A percentile compares a stretch with the other conserved stretches of the same genome.
Conservation (phyloP, 2,888 invertebrate genomes). For the Cremastinae sp. region DNA sequence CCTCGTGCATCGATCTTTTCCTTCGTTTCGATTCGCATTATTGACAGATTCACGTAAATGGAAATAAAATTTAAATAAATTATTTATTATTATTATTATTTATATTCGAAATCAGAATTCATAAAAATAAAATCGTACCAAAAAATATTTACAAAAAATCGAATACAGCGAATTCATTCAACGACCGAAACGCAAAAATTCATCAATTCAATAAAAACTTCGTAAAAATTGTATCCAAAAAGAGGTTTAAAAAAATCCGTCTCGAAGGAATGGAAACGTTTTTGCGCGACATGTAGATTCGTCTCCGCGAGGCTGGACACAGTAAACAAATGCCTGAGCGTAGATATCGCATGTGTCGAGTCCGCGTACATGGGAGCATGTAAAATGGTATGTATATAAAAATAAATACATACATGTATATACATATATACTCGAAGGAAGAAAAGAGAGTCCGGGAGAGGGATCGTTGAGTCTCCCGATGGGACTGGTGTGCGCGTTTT, state of each 20-base stretch:
- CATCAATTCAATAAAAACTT: too few species aligned
- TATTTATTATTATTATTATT: too few species aligned
- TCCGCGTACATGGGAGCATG: constrained; percentile 25
- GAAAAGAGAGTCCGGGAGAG: too few species aligned
- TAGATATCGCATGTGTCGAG: constrained; percentile 41
- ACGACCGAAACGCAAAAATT: too few species aligned
- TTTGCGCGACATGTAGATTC: constrained; percentile 57
- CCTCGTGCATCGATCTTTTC: constrained; percentile 61
- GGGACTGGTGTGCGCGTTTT: constrained; percentile 1
- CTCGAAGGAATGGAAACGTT: constrained; percentile 30
- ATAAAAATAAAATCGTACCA: too few species aligned
- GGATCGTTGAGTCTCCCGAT: not conserved
- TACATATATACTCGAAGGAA: too few species aligned
- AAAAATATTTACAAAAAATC: too few species aligned
- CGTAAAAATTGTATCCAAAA: constrained; percentile 2
- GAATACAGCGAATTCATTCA: too few species aligned
- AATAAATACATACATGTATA: constrained; percentile 6
- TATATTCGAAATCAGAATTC: too few species aligned
- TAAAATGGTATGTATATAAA: constrained; percentile 41
- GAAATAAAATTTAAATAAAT: constrained; percentile 6
- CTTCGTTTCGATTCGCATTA: constrained; percentile 37
- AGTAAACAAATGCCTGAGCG: constrained; percentile 17
- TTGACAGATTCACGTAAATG: constrained; percentile 13
- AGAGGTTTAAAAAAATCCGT: constrained; percentile 4
- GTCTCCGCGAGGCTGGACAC: constrained; percentile 37